Base-by-base conservation (phyloP, 2,888 invertebrate genomes). In the Hirtodrosophila trivittata region DNA sequence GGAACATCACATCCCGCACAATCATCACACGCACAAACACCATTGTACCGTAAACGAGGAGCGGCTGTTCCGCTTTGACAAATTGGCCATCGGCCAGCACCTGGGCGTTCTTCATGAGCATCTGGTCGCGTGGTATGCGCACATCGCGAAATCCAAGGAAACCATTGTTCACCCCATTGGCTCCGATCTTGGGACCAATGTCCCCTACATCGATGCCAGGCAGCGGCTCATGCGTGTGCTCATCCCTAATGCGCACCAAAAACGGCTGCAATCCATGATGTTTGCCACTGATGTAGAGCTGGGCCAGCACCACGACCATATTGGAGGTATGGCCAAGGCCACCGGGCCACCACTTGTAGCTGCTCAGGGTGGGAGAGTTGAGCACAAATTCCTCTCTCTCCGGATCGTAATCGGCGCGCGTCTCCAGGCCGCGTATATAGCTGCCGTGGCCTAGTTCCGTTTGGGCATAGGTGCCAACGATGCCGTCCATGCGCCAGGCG, bases 271-370 rank as follows among this genome's bases (percentile, higher is more conserved):
- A 94, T 10, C 98, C 98, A 89, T 95, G 93, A 87, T 95, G 94
- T 88, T 94, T 92, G 1, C 95, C 96, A 72, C 94, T 93, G 0
- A 96, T 95, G 88, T 96, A 94, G 2, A 98, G 92, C 88, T 97
- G 97, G 1, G 98, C 98, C 89, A 97, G 93, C 0, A 98, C 96
- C 14, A 98, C 92, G 43, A 96, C 97, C 91, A 97, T 95, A 91
- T 97, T 98, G 10, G 96, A 95, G 0, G 97, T 96, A 66, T 97
- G 97, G 0, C 97, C 98, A 93, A 98, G 91, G 87, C 95, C 95
- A 4, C 98, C 98, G n/a, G 98, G 97, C 98, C 98, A 98, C 97
- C 97, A 98, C 91, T 98, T 98, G 88, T 95, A 96, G 0, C 98
- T 93, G 0, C 97, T 95, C 14, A 97, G 90, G 0, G 95, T 95